These are phyloP conservation scores for Patella pellucida DNA, from an alignment of 2,888 invertebrate genomes.

Conservation along the genomic window DNA sequence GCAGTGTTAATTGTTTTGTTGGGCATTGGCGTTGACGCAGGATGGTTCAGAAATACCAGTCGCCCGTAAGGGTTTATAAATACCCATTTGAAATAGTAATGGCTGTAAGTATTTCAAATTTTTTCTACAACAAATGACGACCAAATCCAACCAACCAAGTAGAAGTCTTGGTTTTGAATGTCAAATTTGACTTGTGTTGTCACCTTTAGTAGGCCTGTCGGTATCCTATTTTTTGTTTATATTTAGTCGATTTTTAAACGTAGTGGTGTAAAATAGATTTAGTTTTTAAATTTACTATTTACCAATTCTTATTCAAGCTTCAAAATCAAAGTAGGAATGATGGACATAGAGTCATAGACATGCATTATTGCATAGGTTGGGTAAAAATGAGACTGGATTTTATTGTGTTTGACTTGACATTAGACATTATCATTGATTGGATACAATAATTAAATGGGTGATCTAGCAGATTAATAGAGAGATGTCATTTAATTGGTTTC, in stretches of 20 bases:
- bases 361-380: not conserved
- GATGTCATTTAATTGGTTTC: no score
- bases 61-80: constrained; percentile 94
- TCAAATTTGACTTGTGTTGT: no score
- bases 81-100: constrained; percentile 95
- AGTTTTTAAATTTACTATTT: not conserved
- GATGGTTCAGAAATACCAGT: constrained; percentile 97
- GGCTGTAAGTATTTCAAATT: constrained; percentile 81
- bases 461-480: no score
- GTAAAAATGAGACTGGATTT: not conserved
- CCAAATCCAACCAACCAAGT: no score
- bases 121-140: not conserved
- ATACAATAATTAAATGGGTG: no score
- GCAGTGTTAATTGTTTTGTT: no score
- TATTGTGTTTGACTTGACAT: not conserved
- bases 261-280: not conserved
- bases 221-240: constrained; percentile 4
- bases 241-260: not conserved
- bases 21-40: not conserved
- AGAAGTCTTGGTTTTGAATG: no score
- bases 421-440: no score
- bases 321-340: not conserved
- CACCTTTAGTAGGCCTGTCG: no score
- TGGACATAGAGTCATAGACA: no score
- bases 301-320: not conserved